phyloP scores from a whole-genome alignment of 2,797 vertebrate species.

The Babyrousa celebensis region DNA sequence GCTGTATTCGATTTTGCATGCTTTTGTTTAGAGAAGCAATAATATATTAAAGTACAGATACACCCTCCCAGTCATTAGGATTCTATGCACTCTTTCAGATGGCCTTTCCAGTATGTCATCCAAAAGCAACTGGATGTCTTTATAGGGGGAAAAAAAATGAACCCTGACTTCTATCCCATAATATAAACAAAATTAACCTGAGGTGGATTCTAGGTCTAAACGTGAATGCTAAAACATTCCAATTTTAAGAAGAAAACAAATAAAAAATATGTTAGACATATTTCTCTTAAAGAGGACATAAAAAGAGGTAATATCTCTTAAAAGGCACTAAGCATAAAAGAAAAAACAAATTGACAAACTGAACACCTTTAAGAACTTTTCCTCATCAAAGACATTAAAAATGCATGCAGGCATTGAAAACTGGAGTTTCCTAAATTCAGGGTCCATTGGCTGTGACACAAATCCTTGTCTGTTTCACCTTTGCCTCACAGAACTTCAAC shows the following conservation, averaged over 20 bases:
- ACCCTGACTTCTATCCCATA: background rate
- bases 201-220: background rate
- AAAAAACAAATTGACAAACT: background rate
- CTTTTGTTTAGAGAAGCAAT: background rate
- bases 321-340: background rate
- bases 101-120: background rate
- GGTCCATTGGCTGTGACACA: background rate
- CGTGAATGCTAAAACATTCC: background rate
- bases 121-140: background rate
- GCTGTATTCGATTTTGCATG: background rate
- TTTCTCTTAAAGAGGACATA: background rate
- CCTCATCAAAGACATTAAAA: background rate
- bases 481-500: background rate
- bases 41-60: background rate
- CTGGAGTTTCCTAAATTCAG: background rate
- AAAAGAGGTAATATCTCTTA: background rate
- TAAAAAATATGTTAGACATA: background rate
- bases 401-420: background rate
- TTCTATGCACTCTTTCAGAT: background rate
- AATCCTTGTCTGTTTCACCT: background rate
- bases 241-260: background rate
- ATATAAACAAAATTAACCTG: background rate
- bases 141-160: background rate
- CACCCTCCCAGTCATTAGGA: too few relatives aligned
- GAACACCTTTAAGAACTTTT: background rate